Evolutionary conservation across 2,113 vertebrate genomes (phyloP), one percentile per base, ranked within the genome.

Genomic region (Eptatretus burgeri): DNA sequence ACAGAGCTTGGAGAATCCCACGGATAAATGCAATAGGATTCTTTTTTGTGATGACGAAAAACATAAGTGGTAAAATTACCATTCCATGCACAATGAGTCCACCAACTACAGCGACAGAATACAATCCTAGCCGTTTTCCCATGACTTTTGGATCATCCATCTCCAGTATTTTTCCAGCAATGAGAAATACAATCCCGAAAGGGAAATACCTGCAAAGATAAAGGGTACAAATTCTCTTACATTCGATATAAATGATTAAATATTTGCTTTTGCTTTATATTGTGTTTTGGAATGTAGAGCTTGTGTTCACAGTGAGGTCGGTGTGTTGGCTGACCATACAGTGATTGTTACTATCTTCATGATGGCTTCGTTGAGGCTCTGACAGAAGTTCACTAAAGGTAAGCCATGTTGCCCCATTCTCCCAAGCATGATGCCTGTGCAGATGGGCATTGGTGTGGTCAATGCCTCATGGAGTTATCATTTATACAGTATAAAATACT

Each of bases 1-100:
- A 85, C 70, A 95, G 75, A 67, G 88, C 89, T 75, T 96, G 89
- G 64, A 95, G 77, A 67, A 95, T 78, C 63, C 89, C 89, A n/a
- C 88, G 78, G 74, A 95, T 93, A 74, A 93, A 96, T 71, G 91
- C 82, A 1, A 96, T 82, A 52, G 89, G 89, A 68, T 89, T 96
- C 74, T 93, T 94, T 74, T 80, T 93, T 64, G 89, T 96, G 74
- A 96, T 85, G 69, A 85, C 80, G 75, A 91, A 87, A 69, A 94
- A 96, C 76, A 93, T 82, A 67, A 95, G 73, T 0, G 91, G 91
- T 68, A 96, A 74, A 63, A 88, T 75, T 5, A 85, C 71, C 11
- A 89, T 77, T 10, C 82, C 83, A 0, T 95, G 91, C 66, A 95
- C 81, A 60, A 88, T 77, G 51, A 98, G 79, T 13, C 89, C 89